These are phyloP conservation scores for Bubalus kerabau DNA, from an alignment of 2,113 vertebrate genomes.

Conservation along the genomic window DNA sequence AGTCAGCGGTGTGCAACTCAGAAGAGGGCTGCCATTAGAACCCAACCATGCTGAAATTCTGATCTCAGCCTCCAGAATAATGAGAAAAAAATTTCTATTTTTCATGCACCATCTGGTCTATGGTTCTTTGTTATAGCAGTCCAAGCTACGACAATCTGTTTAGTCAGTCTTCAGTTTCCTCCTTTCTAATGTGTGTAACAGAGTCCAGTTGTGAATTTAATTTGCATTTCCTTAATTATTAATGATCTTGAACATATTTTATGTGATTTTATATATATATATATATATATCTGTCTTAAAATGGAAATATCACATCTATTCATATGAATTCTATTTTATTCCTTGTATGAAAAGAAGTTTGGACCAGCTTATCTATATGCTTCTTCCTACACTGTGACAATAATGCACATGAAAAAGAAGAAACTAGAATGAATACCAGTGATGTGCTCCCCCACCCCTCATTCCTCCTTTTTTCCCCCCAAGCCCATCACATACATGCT, in stretches of 20 bases:
- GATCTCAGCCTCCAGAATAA: background rate
- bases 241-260: background rate
- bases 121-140: background rate
- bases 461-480: background rate
- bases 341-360: background rate
- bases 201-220: background rate
- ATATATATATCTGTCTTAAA: background rate
- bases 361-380: background rate
- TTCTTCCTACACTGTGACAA: background rate
- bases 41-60: background rate
- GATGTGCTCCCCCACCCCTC: background rate
- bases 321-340: conserved; percentile 1
- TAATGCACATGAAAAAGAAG: background rate
- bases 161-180: background rate
- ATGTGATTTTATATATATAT: background rate
- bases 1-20: background rate
- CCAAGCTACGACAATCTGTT: background rate
- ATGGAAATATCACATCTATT: background rate
- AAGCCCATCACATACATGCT: background rate
- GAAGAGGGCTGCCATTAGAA: background rate
- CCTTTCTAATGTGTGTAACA: background rate
- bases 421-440: background rate
- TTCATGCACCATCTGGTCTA: background rate
- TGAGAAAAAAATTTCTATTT: background rate
- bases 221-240: background rate